Conservation (phyloP, 2,888 invertebrate genomes). For the Taenaris catops region DNA sequence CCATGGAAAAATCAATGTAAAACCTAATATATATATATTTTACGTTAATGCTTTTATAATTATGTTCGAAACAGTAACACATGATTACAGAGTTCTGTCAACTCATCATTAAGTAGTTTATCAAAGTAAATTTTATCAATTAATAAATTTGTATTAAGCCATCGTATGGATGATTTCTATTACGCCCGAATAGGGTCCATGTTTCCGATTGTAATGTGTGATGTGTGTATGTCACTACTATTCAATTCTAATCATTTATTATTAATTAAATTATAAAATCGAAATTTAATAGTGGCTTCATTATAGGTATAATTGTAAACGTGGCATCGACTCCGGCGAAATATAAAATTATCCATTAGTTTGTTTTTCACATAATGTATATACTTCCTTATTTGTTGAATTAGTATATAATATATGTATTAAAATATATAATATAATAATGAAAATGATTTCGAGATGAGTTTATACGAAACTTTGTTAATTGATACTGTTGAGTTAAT, state of each 20-base stretch:
- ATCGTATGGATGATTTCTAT: neutral
- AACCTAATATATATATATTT: too few relatives aligned
- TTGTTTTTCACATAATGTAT: conserved; percentile 45
- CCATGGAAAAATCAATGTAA: too few relatives aligned
- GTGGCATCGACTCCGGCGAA: neutral
- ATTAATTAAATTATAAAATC: too few relatives aligned
- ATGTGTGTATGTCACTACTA: too few relatives aligned
- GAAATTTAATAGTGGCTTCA: too few relatives aligned
- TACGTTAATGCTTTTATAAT: too few relatives aligned
- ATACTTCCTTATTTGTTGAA: conserved; percentile 52
- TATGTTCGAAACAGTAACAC: too few relatives aligned
- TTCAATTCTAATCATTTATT: too few relatives aligned
- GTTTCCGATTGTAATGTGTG: too few relatives aligned
- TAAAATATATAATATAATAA: conserved; percentile 29
- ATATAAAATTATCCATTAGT: conserved; percentile 13
- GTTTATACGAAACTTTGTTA: conserved; percentile 60
- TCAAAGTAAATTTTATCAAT: conserved; percentile 1
- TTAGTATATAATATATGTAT: conserved; percentile 42
- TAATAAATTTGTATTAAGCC: neutral
- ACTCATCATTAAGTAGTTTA: conserved; percentile 5
- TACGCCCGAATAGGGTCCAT: too few relatives aligned
- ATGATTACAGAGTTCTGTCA: too few relatives aligned
- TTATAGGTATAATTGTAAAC: too few relatives aligned
- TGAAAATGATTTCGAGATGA: conserved; percentile 38
- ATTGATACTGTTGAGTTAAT: conserved; percentile 59